Evolutionary conservation across 2,888 invertebrate genomes (phyloP), one percentile per base, ranked within the genome.

Genomic region (Protophormia terraenovae): DNA sequence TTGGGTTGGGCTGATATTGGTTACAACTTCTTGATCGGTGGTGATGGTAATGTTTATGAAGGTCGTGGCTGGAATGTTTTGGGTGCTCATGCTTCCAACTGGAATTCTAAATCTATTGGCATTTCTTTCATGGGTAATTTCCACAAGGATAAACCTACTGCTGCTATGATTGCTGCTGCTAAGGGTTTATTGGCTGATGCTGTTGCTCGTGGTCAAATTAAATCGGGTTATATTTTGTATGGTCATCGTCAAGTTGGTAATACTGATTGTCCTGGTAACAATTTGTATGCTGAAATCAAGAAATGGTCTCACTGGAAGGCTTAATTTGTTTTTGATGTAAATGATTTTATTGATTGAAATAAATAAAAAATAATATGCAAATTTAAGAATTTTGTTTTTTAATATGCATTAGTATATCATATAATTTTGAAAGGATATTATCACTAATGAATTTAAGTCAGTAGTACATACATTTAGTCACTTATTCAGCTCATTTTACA

Each of bases 251-350:
- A 94, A 89, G 94, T 94, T 0, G 90, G 93, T 77, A 90, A 91
- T 1, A 96, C 96, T 0, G 94, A 94, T 87, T 96, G 96, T 86
- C 96, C 96, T 0, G 96, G 96, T 0, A 93, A 93, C 12, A 93
- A 93, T 0, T 92, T 96, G 0, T 93, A 93, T 85, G 88, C 93
- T 2, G 94, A 95, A 84, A 94, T 96, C 16, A 91, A 93, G 7
- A 93, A 91, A 0, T 96, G 96, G 96, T 91, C 94, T 0, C 93
- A 95, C 86, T 94, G 91, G 88, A 84, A 64, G 55, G 82, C 86
- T 35, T 86, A 84, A 83, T 12, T 16, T 24, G n/a, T n/a, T n/a
- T n/a, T n/a, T n/a, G n/a, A n/a, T n/a, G n/a, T n/a, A n/a, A n/a
- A n/a, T n/a, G n/a, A n/a, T n/a, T n/a, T n/a, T n/a, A n/a, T n/a